These are phyloP conservation scores for Campylomormyrus numenius DNA, from an alignment of 2,113 vertebrate genomes.

Conservation along the genomic window DNA sequence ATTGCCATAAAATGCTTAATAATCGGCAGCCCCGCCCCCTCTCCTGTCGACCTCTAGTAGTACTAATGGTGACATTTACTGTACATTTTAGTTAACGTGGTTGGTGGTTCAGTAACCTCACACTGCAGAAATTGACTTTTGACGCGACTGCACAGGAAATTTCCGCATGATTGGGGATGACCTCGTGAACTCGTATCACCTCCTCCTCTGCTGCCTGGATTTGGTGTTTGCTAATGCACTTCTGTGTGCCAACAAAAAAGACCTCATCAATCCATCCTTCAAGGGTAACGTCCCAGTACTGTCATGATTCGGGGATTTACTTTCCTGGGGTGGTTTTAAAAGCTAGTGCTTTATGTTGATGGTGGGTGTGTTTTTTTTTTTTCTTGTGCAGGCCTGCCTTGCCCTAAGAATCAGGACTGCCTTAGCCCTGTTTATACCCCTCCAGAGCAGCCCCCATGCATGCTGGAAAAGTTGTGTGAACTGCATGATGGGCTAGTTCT, in stretches of 20 bases:
- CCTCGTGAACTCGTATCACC: conserved; percentile 97
- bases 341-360: neutral
- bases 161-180: conserved; percentile 97
- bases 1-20: neutral
- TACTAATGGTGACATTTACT: neutral
- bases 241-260: conserved; percentile 77
- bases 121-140: neutral
- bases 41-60: neutral
- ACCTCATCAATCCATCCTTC: conserved; percentile 81
- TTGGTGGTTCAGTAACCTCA: neutral
- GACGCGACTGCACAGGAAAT: conserved; percentile 69
- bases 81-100: neutral
- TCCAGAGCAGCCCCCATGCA: conserved; percentile 67
- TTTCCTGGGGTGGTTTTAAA: neutral
- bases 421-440: conserved; percentile 40
- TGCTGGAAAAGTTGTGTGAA: conserved; percentile 79
- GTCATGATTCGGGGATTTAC: neutral
- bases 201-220: conserved; percentile 96
- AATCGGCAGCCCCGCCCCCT: neutral
- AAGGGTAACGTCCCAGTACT: conserved; percentile 61
- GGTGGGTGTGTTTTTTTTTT: neutral
- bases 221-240: conserved; percentile 85
- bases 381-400: conserved; percentile 62
- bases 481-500: conserved; percentile 86
- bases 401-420: conserved; percentile 38